phyloP scores from a whole-genome alignment of 1,140 invertebrate species.

The Camponotus floridanus region DNA sequence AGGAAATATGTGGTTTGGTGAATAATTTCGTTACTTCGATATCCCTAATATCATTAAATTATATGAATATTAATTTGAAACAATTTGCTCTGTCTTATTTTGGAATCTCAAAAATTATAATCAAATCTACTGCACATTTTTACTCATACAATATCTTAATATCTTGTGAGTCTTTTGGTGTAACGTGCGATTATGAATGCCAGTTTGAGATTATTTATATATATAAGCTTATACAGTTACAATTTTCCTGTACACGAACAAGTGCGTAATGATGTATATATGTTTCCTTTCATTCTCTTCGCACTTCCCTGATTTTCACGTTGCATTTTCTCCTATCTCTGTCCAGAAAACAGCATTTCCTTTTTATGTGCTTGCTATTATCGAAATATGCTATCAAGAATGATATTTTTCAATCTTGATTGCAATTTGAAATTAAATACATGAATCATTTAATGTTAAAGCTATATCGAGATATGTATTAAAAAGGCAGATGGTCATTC shows the following conservation, averaged over 20 bases:
- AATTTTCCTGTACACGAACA: not conserved
- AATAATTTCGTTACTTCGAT: slow-evolving; percentile 39
- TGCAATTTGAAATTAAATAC: not conserved
- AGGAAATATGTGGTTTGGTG: slow-evolving; percentile 18
- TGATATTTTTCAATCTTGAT: not conserved
- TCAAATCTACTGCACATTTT: not conserved
- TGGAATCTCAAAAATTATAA: not conserved
- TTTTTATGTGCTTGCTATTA: not conserved
- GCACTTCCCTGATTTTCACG: not conserved
- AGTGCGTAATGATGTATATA: slow-evolving; percentile 3
- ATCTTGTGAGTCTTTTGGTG: not conserved
- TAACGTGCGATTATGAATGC: not conserved
- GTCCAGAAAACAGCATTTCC: not conserved
- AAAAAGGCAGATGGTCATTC: not conserved
- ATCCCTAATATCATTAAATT: not conserved
- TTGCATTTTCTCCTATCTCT: not conserved
- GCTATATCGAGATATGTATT: not conserved
- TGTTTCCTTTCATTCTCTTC: not conserved
- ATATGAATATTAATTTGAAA: not conserved
- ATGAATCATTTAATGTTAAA: not conserved
- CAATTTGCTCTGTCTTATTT: not conserved
- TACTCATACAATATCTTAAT: not conserved
- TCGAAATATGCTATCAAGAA: not conserved
- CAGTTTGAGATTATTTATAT: not conserved
- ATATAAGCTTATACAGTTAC: not conserved